phyloP scores from a whole-genome alignment of 2,888 invertebrate species.

The Noctuana brunneofusca region DNA sequence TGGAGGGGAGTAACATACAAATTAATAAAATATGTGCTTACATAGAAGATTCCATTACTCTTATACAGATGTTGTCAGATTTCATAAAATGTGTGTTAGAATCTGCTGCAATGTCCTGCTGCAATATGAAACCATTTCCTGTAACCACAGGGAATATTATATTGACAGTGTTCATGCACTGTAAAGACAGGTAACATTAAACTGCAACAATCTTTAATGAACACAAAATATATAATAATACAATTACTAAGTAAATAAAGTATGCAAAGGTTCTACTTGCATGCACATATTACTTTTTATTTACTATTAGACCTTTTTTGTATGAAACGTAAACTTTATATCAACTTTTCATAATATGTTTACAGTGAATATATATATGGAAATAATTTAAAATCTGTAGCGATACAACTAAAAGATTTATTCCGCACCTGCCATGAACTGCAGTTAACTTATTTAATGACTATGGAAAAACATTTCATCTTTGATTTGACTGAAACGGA shows the following conservation, averaged over 20 bases:
- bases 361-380: constrained; percentile 70
- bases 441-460: constrained; percentile 66
- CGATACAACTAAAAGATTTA: constrained; percentile 64
- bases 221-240: too few species aligned
- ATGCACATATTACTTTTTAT: too few species aligned
- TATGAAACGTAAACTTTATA: background rate
- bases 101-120: constrained; percentile 52
- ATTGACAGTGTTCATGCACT: constrained; percentile 69
- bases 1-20: constrained; percentile 46
- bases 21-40: constrained; percentile 48
- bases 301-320: too few species aligned
- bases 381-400: constrained; percentile 52
- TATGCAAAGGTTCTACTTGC: too few species aligned
- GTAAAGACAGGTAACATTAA: constrained; percentile 71
- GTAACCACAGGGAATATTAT: constrained; percentile 62
- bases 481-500: constrained; percentile 62
- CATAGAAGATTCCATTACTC: constrained; percentile 53
- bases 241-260: too few species aligned
- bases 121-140: constrained; percentile 56
- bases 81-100: constrained; percentile 57
- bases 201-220: too few species aligned
- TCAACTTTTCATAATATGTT: constrained; percentile 5
- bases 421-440: constrained; percentile 72
- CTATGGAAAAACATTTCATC: constrained; percentile 65
- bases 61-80: constrained; percentile 58